A percentile compares a stretch with the other conserved stretches of the same genome.
phyloP scores from a whole-genome alignment of 1,140 invertebrate species.

The Adelges cooleyi region DNA sequence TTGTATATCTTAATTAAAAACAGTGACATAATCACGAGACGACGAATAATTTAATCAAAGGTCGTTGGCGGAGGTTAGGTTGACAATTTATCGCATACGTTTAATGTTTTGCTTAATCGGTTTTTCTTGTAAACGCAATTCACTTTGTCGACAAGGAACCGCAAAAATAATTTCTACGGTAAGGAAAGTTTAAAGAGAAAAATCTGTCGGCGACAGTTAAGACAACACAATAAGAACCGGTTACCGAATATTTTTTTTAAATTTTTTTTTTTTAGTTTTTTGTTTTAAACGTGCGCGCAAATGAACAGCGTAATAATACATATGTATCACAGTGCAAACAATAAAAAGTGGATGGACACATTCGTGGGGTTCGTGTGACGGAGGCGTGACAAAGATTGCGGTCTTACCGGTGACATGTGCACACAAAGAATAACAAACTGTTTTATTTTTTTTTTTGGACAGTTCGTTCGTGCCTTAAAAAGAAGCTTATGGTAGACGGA shows the following conservation, averaged over 20 bases:
- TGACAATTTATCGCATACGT: too few species aligned
- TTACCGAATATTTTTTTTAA: neutral
- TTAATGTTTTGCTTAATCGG: too few species aligned
- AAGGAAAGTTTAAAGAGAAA: neutral
- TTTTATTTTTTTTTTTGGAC: too few species aligned
- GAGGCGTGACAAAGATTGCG: conserved; percentile 23
- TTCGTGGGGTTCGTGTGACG: neutral
- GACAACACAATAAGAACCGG: neutral
- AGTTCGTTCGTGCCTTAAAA: too few species aligned
- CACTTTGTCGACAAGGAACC: too few species aligned
- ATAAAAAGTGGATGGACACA: neutral
- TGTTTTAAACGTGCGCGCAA: neutral
- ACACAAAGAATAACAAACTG: conserved; percentile 2
- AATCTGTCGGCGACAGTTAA: neutral
- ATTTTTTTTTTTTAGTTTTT: neutral
- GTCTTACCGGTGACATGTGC: neutral
- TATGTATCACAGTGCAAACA: conserved; percentile 9
- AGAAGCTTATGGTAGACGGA: too few species aligned
- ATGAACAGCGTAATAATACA: neutral
- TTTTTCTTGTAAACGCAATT: too few species aligned
- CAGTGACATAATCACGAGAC: too few species aligned
- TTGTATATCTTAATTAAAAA: too few species aligned
- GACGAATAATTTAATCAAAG: too few species aligned
- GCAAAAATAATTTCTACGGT: too few species aligned
- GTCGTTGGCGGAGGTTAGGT: too few species aligned